Evolutionary conservation across 2,113 vertebrate genomes (phyloP).

Genomic region (pig (Sus scrofa)): T2T-Sscrofa CM000812.6:278555001-278555500

Average conservation of each 20-base stretch:
- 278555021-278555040: not conserved
- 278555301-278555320: not conserved
- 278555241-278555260: not conserved
- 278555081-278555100: not conserved
- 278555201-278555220: not conserved
- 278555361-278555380: not conserved
- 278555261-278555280: not conserved
- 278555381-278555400: conserved; percentile 65
- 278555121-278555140: not conserved
- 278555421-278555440: conserved; percentile 53
- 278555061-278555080: not conserved
- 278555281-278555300: not conserved
- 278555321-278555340: conserved; percentile 57
- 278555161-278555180: not conserved
- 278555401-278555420: conserved; percentile 69
- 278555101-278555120: not conserved
- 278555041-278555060: not conserved
- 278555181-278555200: not conserved
- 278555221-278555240: not conserved
- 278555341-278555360: conserved; percentile 5
- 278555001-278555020: not conserved
- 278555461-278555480: conserved; percentile 57
- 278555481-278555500: not conserved
- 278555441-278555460: conserved; percentile 64
- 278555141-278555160: not conserved